Evolutionary conservation across 2,888 invertebrate genomes (phyloP), one percentile per base, ranked within the genome.

Genomic region (Acrocyrtus sp.): DNA sequence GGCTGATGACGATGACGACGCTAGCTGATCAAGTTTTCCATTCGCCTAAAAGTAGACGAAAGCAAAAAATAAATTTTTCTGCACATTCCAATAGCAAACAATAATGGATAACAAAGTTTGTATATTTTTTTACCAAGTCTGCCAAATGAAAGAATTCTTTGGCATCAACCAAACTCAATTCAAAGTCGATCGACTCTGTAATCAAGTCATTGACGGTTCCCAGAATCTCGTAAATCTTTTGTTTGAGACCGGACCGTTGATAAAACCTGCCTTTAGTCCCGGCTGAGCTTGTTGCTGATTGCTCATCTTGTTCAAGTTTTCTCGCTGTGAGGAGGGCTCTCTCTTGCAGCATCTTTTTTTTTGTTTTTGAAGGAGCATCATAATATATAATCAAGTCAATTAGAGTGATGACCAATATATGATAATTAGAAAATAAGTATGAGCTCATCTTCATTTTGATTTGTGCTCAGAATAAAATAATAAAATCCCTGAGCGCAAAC

Each of bases 171-270:
- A 77, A 45, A 29, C 61, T 67, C 29, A 74, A 45, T 19, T 75
- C 75, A 45, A 72, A 67, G 51, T 75, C 75, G 26, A 74, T 73
- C 24, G 63, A 66, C 21, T 75, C 77, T 15, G 73, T 72, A 26
- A 75, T 66, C 51, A 75, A 60, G 47, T 77, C 77, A 60, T 75
- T 73, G 39, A 74, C 73, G 48, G 72, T 70, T 4, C 67, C 68
- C 8, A 77, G 65, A 51, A 74, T 60, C 34, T 75, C 69, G 60
- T 68, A 77, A 24, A 75, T 70, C 27, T 67, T 73, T 6, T 57
- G 66, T 39, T 75, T 75, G n/a, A 77, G 57, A 3, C 72, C 63
- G 15, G 61, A 58, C 48, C 70, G 29, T 67, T 73, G 72, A 43
- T 69, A 72, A 34, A 75, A 75, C 47, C 63, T 75, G 10, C 63